These are phyloP conservation scores for Callocephalon fimbriatum DNA, from an alignment of 2,113 vertebrate genomes.

Conservation along the genomic window DNA sequence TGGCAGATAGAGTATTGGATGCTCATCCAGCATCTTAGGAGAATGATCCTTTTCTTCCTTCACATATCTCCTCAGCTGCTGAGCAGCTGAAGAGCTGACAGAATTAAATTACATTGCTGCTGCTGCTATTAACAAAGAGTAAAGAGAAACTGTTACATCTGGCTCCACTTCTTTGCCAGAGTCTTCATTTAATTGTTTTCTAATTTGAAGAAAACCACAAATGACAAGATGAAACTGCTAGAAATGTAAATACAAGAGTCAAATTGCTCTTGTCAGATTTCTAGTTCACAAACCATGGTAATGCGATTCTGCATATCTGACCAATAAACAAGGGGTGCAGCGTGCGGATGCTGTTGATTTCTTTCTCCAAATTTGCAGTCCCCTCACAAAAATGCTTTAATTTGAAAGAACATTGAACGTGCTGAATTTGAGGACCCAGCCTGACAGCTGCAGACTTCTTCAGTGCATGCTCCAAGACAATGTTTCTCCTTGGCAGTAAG, in stretches of 20 bases:
- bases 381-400: not conserved
- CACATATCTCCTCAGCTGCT: conserved; percentile 78
- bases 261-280: conserved; percentile 83
- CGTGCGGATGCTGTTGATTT: not conserved
- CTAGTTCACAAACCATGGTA: conserved; percentile 72
- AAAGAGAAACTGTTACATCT: conserved; percentile 78
- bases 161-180: conserved; percentile 79
- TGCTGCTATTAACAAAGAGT: conserved; percentile 74
- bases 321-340: conserved; percentile 56
- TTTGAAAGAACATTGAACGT: not conserved
- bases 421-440: not conserved
- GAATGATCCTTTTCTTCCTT: conserved; percentile 72
- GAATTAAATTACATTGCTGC: conserved; percentile 81
- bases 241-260: conserved; percentile 81
- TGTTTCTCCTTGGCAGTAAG: not conserved
- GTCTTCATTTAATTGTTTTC: conserved; percentile 85
- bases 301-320: conserved; percentile 72
- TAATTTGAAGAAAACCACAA: conserved; percentile 85
- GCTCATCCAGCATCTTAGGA: conserved; percentile 43
- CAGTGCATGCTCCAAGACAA: not conserved
- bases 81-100: conserved; percentile 77
- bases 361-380: not conserved
- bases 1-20: conserved; percentile 55
- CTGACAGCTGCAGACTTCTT: conserved; percentile 47
- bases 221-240: conserved; percentile 82